These are phyloP conservation scores for Orbicella faveolata DNA, from an alignment of 64 coral and sea anemone genomes.

Conservation along the genomic window DNA sequence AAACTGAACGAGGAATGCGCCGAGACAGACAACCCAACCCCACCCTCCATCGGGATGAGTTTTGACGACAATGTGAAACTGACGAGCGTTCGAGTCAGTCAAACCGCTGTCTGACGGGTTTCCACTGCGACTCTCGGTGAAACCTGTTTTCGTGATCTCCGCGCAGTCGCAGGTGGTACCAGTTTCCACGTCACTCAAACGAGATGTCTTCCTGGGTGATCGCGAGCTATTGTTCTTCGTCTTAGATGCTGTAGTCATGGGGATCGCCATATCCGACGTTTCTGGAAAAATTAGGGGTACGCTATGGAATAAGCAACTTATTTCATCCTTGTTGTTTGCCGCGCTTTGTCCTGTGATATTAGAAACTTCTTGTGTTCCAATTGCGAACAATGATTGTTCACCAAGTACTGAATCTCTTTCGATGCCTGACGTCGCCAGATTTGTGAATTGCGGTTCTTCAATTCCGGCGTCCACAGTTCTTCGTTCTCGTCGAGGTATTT, in stretches of 20 bases:
- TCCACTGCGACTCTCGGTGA: conserved; percentile 4
- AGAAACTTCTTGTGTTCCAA: background rate
- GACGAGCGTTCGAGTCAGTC: background rate
- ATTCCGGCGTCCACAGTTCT: background rate
- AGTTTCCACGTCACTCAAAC: background rate
- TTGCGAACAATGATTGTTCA: background rate
- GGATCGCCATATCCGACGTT: background rate
- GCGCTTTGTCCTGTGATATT: background rate
- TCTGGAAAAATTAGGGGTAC: background rate
- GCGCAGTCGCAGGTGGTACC: background rate
- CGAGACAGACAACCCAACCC: conserved; percentile 90
- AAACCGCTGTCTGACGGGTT: background rate
- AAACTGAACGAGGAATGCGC: conserved; percentile 94
- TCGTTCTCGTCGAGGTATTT: background rate
- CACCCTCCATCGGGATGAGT: conserved; percentile 81
- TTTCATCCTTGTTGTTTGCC: background rate
- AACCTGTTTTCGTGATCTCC: background rate
- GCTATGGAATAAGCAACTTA: background rate
- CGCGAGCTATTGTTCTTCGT: background rate
- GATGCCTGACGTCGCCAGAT: background rate
- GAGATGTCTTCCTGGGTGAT: background rate
- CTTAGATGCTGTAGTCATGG: background rate
- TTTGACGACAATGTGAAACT: background rate
- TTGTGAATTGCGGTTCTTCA: background rate
- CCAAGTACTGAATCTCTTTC: background rate